phyloP scores from a whole-genome alignment of 2,888 invertebrate species.

The Dryocosmus kuriphilus region DNA sequence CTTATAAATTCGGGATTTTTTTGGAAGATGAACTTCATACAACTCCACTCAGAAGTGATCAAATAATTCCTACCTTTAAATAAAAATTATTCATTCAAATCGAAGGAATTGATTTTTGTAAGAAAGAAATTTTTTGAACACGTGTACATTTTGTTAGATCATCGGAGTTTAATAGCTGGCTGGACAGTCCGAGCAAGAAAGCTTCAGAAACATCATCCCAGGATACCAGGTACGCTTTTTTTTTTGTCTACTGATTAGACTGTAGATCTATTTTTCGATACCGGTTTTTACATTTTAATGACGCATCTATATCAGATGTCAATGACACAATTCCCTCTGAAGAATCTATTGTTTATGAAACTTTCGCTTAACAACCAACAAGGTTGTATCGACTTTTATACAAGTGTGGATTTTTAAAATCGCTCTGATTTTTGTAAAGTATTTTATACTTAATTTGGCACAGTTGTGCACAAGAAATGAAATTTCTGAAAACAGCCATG shows the following conservation, averaged over 20 bases:
- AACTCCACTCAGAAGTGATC: not conserved
- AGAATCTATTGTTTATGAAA: not conserved
- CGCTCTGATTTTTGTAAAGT: not conserved
- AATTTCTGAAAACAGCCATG: not conserved
- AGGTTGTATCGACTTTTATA: not conserved
- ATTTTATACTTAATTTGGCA: not conserved
- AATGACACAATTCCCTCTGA: not conserved
- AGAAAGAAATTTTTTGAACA: slow-evolving; percentile 56
- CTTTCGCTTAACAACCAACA: not conserved
- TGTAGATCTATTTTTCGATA: slow-evolving; percentile 17
- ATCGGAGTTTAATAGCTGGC: slow-evolving; percentile 72
- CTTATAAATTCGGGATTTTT: not conserved
- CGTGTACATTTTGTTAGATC: slow-evolving; percentile 71
- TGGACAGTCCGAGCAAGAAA: slow-evolving; percentile 65
- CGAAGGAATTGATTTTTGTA: not conserved
- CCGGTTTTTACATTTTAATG: slow-evolving; percentile 14
- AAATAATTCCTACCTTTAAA: not conserved
- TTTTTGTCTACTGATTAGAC: slow-evolving; percentile 25
- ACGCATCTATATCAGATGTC: not conserved
- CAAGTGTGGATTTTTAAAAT: slow-evolving; percentile 15
- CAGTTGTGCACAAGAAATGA: slow-evolving; percentile 1
- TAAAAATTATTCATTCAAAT: not conserved
- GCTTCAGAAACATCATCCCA: slow-evolving; percentile 61
- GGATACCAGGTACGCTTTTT: slow-evolving; percentile 69
- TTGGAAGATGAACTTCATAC: not conserved